phyloP scores from a whole-genome alignment of 1,140 invertebrate genomes.

The Phenacoccus solenopsis region DNA sequence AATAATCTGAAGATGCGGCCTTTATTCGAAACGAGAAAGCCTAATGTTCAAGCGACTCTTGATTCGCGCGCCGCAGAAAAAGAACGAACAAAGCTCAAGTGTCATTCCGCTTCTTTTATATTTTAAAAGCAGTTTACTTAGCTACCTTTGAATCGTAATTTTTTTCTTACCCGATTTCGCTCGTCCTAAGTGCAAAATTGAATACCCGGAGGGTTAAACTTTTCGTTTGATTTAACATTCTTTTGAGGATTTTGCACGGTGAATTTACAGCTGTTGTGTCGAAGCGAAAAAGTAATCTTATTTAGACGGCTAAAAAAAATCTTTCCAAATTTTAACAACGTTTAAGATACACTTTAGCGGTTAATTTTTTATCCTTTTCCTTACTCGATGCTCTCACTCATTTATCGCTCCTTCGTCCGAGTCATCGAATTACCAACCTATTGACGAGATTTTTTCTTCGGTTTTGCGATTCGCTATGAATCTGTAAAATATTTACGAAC shows the following conservation, averaged over 20 bases:
- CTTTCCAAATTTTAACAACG: no score
- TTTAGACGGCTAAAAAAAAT: no score
- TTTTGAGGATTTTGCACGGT: background rate
- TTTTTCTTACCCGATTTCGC: background rate
- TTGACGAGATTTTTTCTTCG: no score
- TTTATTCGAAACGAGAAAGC: background rate
- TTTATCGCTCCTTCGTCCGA: no score
- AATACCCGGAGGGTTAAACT: background rate
- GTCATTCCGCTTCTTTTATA: background rate
- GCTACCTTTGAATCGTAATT: background rate
- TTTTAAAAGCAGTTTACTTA: conserved; percentile 3
- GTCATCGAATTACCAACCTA: no score
- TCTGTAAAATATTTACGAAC: no score
- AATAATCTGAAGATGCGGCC: background rate
- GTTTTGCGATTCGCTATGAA: no score
- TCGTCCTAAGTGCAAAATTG: background rate
- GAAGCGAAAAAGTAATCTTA: no score
- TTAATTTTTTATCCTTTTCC: no score
- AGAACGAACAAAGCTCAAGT: background rate
- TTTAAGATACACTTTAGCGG: no score
- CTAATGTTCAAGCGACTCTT: background rate
- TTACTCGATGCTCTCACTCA: no score
- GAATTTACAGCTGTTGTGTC: background rate
- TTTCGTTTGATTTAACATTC: background rate
- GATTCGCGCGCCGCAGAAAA: background rate